Base-by-base conservation (phyloP, 2,888 invertebrate genomes). In the Apantesis nais region DNA sequence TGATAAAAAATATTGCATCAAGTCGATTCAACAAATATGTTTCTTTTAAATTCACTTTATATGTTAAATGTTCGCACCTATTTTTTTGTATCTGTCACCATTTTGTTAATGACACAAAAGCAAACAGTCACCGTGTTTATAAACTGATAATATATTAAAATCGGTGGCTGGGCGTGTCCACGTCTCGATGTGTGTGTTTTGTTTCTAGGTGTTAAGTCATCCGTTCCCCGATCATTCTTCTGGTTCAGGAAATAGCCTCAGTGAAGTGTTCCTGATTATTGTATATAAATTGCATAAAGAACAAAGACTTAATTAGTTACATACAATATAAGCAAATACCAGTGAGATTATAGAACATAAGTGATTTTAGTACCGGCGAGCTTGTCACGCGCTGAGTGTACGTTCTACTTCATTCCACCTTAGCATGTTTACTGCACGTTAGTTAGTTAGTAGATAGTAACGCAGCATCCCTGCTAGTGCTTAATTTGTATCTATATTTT, bases 151-250 rank as follows among this genome's bases (percentile, higher is more conserved):
- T 72, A 73, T 73, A 74, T 64, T 48, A 74, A 76, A 61, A 71
- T 62, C 82, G 93, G 92, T 90, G 89, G 82, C 82, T 89, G 92
- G 89, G 89, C 84, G 78, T 86, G 85, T 87, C 86, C 89, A 90
- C 90, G 83, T 90, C 85, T 89, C 89, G 83, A 91, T 90, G 86
- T 93, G 88, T 91, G 88, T 91, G 91, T 93, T 92, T 92, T 93
- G 91, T 93, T 95, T 93, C 90, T 95, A 95, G 95, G 95, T 95
- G 86, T 94, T 92, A 95, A 95, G 94, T 93, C 95, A 95, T 93
- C 95, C 90, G 95, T 93, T 88, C 95, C 95, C 90, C 92, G 95
- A 90, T 95, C 95, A 87, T 95, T 95, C 94, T 95, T 95, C 95
- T 95, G 95, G 95, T 95, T 94, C 95, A 95, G 94, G 93, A 93